phyloP scores from a whole-genome alignment of 2,888 invertebrate species.

The Ormyrus labotus region DNA sequence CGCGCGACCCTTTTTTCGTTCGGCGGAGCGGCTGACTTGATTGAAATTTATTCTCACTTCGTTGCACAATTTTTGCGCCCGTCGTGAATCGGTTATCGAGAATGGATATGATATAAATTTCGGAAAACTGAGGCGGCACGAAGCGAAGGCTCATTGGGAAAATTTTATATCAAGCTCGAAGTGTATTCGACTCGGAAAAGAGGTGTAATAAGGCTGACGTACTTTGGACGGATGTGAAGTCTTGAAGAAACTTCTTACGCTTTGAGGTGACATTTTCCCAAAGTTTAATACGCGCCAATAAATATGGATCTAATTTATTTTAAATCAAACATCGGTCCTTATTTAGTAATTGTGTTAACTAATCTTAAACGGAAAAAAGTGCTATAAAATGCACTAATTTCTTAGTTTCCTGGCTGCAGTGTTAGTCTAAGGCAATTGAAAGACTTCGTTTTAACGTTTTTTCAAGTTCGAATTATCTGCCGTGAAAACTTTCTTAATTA shows the following conservation, averaged over 20 bases:
- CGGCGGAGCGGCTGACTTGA: constrained; percentile 32
- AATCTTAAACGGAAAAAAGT: too few species aligned
- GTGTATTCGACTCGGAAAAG: too few species aligned
- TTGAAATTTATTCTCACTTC: constrained; percentile 66
- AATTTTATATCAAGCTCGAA: neutral
- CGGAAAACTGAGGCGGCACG: constrained; percentile 6
- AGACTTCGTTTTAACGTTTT: constrained; percentile 34
- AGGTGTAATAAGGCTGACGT: too few species aligned
- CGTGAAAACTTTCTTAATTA: constrained; percentile 54
- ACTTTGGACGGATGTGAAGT: too few species aligned
- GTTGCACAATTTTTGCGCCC: constrained; percentile 58
- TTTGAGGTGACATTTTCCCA: too few species aligned
- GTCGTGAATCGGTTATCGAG: constrained; percentile 24
- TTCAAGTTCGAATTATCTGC: constrained; percentile 47
- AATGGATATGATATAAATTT: constrained; percentile 18
- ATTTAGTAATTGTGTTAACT: too few species aligned
- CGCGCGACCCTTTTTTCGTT: constrained; percentile 23
- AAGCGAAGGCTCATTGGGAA: constrained; percentile 17
- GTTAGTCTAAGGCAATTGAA: constrained; percentile 5
- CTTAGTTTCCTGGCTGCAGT: constrained; percentile 17
- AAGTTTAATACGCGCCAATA: too few species aligned
- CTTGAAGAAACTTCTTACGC: too few species aligned
- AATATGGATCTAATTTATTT: too few species aligned
- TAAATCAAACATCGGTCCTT: too few species aligned
- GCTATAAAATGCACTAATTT: constrained; percentile 4